These are phyloP conservation scores for Drosophila neonasuta DNA, from an alignment of 2,888 invertebrate species.

Conservation along the genomic window DNA sequence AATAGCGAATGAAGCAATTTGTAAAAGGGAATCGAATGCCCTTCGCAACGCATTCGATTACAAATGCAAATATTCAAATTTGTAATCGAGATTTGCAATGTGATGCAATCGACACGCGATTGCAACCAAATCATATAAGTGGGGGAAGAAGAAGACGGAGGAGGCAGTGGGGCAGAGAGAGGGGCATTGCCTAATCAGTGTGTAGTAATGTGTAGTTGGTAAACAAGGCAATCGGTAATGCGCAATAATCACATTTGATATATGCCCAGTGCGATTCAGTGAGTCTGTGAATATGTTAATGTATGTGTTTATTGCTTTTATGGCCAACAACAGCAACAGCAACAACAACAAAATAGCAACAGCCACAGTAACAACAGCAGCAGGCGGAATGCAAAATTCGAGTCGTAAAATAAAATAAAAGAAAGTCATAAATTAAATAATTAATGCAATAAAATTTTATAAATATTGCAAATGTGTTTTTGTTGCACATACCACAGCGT, in stretches of 20 bases:
- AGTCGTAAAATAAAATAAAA: slow-evolving; percentile 61
- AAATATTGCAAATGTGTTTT: slow-evolving; percentile 68
- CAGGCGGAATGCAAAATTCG: slow-evolving; percentile 48
- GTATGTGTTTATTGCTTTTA: slow-evolving; percentile 31
- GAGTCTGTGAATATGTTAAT: slow-evolving; percentile 4
- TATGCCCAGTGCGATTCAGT: background rate
- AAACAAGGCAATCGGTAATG: slow-evolving; percentile 35
- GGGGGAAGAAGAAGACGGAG: background rate
- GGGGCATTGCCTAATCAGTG: slow-evolving; percentile 49
- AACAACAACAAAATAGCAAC: slow-evolving; percentile 4
- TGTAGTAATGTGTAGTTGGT: slow-evolving; percentile 25
- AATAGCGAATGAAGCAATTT: background rate
- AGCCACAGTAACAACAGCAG: background rate
- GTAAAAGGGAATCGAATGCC: slow-evolving; percentile 8
- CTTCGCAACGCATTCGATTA: slow-evolving; percentile 21
- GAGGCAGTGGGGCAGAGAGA: background rate
- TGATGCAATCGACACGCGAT: slow-evolving; percentile 17
- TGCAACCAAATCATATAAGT: background rate
- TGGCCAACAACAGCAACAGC: slow-evolving; percentile 12
- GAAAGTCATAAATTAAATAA: slow-evolving; percentile 75
- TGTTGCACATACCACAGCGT: slow-evolving; percentile 51
- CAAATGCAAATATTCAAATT: slow-evolving; percentile 30
- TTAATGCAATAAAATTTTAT: slow-evolving; percentile 71
- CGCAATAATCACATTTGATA: slow-evolving; percentile 51
- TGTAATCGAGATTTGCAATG: slow-evolving; percentile 36